Evolutionary conservation across 2,113 vertebrate species (phyloP).

Genomic region (Centropus bengalensis): DNA sequence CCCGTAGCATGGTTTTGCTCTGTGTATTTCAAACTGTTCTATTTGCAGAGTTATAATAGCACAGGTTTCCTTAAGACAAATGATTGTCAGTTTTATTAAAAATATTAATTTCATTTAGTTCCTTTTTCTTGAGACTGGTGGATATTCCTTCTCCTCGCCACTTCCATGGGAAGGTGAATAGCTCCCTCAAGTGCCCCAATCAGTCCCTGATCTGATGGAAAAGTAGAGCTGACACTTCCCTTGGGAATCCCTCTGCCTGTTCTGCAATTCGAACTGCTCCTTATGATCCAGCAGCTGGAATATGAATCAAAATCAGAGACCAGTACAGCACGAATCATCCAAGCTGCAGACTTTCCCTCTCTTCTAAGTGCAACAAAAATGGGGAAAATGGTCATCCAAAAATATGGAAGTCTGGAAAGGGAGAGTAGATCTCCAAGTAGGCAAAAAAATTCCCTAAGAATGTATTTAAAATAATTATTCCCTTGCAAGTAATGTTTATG

Average conservation of each 20-base stretch:
- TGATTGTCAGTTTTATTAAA: neutral
- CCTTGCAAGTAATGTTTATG: neutral
- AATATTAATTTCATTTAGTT: neutral
- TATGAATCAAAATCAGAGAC: neutral
- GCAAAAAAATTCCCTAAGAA: neutral
- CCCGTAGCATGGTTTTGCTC: neutral
- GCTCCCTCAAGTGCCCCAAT: constrained; percentile 52
- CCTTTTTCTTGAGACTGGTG: neutral
- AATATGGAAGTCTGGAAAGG: neutral
- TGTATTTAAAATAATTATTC: neutral
- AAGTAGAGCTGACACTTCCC: neutral
- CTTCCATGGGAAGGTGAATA: neutral
- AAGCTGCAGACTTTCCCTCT: neutral
- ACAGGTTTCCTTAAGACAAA: neutral
- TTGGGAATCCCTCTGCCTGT: neutral
- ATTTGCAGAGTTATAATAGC: neutral
- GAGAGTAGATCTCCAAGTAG: neutral
- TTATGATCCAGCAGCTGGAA: neutral
- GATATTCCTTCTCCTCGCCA: neutral
- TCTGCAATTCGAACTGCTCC: neutral
- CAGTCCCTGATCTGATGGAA: neutral
- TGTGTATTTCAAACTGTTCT: neutral
- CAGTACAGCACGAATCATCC: neutral
- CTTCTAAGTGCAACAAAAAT: neutral
- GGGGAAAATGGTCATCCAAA: neutral